Base-by-base conservation (phyloP, 2,888 invertebrate genomes). In the Heliconius ethilla region DNA sequence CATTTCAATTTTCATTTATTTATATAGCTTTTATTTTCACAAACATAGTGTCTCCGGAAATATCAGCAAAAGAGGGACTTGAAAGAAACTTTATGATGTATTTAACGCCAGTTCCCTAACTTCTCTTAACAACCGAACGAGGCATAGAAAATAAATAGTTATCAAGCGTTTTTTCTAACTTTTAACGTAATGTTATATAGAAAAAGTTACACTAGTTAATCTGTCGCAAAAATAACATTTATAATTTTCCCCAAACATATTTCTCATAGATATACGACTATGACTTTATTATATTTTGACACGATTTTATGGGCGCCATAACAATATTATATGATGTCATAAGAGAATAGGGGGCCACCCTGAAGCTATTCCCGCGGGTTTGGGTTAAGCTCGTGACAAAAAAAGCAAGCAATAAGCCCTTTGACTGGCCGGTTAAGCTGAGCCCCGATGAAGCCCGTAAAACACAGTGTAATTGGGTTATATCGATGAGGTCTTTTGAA, bases 251-350 rank as follows among this genome's bases (percentile, higher is more conserved):
- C 10, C 40, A n/a, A 72, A 67, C 78, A 80, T 67, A 81, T 72
- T 79, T 79, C 62, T 70, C 51, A 37, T 74, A 45, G 70, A 62
- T 59, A 75, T 62, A 75, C 70, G 63, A 59, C 33, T 51, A 70
- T 55, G 75, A 27, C 77, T 75, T 76, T 76, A 76, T 82, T 78
- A 80, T 82, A 78, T 78, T 79, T 80, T 79, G 75, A 78, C 77
- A 76, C 77, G 73, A 78, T 80, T 79, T 81, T 79, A 80, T 76
- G 74, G 72, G 73, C 37, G 77, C 77, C 74, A 80, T 82, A 79
- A 81, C 78, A 78, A 77, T 82, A 78, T 78, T 80, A 80, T 78
- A 74, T 75, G 72, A 79, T 79, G 70, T 75, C 75, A 78, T 66
- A 75, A 62, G 70, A 63, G 73, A 74, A 70, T 70, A 65, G n/a